Evolutionary conservation across 2,888 invertebrate genomes (phyloP), one percentile per base, ranked within the genome.

Genomic region (Drosophila atripex): DNA sequence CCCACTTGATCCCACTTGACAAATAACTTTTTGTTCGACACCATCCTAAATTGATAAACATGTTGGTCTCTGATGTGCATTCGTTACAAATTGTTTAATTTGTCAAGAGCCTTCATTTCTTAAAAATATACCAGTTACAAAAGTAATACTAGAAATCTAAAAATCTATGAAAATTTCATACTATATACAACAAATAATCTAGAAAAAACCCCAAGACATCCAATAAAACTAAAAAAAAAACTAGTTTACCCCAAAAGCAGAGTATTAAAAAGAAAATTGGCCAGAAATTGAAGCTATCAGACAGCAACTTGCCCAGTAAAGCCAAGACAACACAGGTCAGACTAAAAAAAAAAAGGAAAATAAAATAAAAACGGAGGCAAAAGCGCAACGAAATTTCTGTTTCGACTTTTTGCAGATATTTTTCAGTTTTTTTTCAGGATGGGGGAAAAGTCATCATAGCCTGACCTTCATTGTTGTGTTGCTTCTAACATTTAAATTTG

Each of bases 401-500:
- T 45, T 57, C 57, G 51, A 39, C 18, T 38, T 25, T 52, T 47
- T 35, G 38, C 16, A 9, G 12, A 23, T 12, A 49, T 46, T 35
- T 57, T 14, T 25, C 28, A 16, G 12, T 38, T 30, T 7, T 14
- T 38, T 47, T 45, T 32, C 12, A 18, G 39, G 38, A 46, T 65
- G 32, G 49, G 38, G 18, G 50, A 47, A 71, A 71, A 73, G 54
- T 75, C 75, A 70, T 76, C 82, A 70, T 71, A 58, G 74, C 56
- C 68, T 77, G 83, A 84, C 88, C 88, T 84, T 84, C 83, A 77
- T 77, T 77, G 72, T 73, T 65, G 58, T 61, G 69, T 64, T 75
- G 75, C 85, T 82, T 72, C 74, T 77, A 76, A 82, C 80, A 84
- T 84, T 84, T 83, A 73, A 71, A 84, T 83, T 85, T 86, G 73